Percentiles rank a stretch among this genome's conserved stretches.
Evolutionary conservation across 2,888 invertebrate genomes (phyloP).

Genomic region (Ypsolopha sequella): DNA sequence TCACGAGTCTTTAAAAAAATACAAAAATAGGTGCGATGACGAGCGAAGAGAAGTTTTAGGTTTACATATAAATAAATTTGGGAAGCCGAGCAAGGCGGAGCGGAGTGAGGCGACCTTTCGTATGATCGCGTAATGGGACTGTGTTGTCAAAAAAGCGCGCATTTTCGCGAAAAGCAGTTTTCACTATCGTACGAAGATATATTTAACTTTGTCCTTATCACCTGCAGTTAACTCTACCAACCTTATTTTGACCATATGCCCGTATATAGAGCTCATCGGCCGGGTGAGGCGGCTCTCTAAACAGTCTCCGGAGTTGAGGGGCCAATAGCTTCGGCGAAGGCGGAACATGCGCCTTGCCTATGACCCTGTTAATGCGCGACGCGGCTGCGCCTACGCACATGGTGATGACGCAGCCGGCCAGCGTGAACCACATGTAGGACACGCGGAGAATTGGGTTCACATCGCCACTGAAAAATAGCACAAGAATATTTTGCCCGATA

Average conservation of each 20-base stretch:
- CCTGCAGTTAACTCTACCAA: neutral
- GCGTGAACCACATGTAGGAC: conserved; percentile 84
- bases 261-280: conserved; percentile 48
- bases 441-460: conserved; percentile 76
- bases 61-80: too few relatives aligned
- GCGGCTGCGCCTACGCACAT: conserved; percentile 38
- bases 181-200: too few relatives aligned
- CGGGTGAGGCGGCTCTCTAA: conserved; percentile 57
- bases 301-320: conserved; percentile 75
- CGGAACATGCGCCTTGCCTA: conserved; percentile 39
- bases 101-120: neutral
- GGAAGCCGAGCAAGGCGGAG: too few relatives aligned
- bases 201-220: neutral
- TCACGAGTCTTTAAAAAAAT: too few relatives aligned
- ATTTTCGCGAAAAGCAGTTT: too few relatives aligned
- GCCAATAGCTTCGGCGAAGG: conserved; percentile 72
- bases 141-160: neutral
- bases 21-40: too few relatives aligned
- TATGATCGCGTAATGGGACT: neutral
- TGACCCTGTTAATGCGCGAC: conserved; percentile 31
- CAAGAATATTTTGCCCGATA: too few relatives aligned
- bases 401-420: conserved; percentile 47
- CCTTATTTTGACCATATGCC: conserved; percentile 39
- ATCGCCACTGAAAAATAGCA: conserved; percentile 42
- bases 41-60: too few relatives aligned